Conservation (phyloP, 2,797 vertebrate genomes). For the Chelmon rostratus region DNA sequence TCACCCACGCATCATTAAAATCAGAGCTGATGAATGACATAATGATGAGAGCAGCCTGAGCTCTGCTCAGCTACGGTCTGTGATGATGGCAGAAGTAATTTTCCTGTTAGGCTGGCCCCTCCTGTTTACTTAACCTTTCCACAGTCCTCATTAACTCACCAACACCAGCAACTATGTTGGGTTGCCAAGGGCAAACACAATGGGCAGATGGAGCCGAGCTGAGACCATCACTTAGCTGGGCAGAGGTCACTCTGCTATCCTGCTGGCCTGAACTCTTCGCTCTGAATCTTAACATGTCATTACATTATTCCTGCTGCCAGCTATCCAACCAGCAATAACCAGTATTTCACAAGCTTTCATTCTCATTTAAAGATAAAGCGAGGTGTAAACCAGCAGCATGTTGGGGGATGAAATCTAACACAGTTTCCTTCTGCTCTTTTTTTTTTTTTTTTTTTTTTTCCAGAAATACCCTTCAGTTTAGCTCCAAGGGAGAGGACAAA, state of each 20-base stretch:
- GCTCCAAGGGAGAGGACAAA: conserved; percentile 71
- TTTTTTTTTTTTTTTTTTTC: conserved; percentile 28
- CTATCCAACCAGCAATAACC: conserved; percentile 56
- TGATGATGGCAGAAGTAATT: conserved; percentile 81
- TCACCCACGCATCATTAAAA: conserved; percentile 82
- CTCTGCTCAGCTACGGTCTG: conserved; percentile 63
- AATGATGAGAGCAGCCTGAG: conserved; percentile 76
- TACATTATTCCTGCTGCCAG: conserved; percentile 73
- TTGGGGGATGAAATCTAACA: conserved; percentile 51
- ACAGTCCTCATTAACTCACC: conserved; percentile 86
- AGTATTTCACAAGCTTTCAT: conserved; percentile 53
- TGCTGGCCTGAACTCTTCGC: conserved; percentile 67
- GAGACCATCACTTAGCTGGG: conserved; percentile 81
- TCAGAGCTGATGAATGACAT: conserved; percentile 82
- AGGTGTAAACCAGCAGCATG: conserved; percentile 59
- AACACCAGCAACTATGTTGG: conserved; percentile 77
- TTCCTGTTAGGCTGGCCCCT: conserved; percentile 83
- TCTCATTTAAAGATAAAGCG: conserved; percentile 56
- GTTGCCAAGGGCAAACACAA: conserved; percentile 86
- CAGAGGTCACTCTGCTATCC: conserved; percentile 74
- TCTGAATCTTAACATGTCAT: conserved; percentile 75
- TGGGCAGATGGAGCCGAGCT: conserved; percentile 82
- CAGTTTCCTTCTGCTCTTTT: conserved; percentile 50
- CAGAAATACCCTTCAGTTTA: conserved; percentile 71
- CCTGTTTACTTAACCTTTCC: conserved; percentile 90